These are phyloP conservation scores for Heliconius congener DNA, from an alignment of 1,140 invertebrate species.

Conservation along the genomic window DNA sequence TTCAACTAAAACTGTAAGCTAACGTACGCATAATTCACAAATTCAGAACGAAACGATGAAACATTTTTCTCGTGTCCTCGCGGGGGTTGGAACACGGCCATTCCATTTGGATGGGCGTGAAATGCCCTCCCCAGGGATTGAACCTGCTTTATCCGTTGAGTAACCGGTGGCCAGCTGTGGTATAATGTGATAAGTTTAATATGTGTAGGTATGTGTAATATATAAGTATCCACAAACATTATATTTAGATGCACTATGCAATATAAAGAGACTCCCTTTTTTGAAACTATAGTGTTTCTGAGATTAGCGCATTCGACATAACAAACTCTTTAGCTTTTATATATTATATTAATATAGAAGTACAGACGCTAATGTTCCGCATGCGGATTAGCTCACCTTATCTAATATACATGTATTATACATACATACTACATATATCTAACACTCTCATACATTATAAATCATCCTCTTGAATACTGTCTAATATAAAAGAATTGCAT, in stretches of 20 bases:
- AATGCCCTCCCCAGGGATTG: conserved; percentile 39
- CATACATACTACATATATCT: too few species aligned
- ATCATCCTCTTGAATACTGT: too few species aligned
- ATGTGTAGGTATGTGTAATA: conserved; percentile 1
- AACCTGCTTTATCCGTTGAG: conserved; percentile 38
- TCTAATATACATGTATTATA: too few species aligned
- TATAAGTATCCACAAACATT: neutral
- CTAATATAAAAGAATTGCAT: too few species aligned
- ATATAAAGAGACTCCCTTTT: too few species aligned
- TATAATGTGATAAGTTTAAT: conserved; percentile 15
- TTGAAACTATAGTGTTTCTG: too few species aligned
- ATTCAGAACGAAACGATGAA: conserved; percentile 13
- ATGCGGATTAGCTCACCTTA: too few species aligned
- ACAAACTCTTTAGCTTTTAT: too few species aligned
- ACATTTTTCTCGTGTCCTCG: conserved; percentile 34
- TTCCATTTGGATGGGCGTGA: conserved; percentile 45
- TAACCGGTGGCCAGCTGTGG: conserved; percentile 29
- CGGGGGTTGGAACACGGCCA: conserved; percentile 35
- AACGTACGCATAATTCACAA: conserved; percentile 13
- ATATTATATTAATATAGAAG: too few species aligned
- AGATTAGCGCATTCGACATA: too few species aligned
- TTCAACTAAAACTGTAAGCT: neutral
- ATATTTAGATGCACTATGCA: neutral
- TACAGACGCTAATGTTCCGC: too few species aligned
- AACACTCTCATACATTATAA: too few species aligned